Conservation (phyloP, 2,797 vertebrate genomes). For the Spinibarbus caldwelli region DNA sequence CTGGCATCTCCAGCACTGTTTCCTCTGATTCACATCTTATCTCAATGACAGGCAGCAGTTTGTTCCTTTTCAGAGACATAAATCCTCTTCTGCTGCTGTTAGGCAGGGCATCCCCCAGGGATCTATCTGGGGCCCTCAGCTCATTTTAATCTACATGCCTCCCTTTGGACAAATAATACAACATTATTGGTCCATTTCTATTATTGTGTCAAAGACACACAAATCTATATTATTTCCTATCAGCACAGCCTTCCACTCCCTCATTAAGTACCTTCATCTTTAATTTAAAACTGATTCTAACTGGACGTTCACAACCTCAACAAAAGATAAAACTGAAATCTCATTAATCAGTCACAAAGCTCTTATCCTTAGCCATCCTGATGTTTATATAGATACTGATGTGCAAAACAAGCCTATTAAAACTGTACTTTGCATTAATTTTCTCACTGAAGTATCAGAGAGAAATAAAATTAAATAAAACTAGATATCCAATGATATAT, state of each 20-base stretch:
- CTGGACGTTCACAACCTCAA: slow-evolving; percentile 5
- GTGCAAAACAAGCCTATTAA: neutral
- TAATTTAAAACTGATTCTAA: slow-evolving; percentile 1
- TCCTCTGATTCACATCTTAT: slow-evolving; percentile 26
- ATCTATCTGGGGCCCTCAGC: neutral
- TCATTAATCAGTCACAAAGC: slow-evolving; percentile 20
- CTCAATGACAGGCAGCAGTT: slow-evolving; percentile 9
- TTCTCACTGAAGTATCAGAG: neutral
- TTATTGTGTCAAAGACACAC: neutral
- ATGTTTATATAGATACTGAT: slow-evolving; percentile 6
- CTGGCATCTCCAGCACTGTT: slow-evolving; percentile 16
- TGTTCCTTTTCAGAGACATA: slow-evolving; percentile 32
- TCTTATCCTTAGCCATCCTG: neutral
- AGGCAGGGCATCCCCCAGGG: neutral
- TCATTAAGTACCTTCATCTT: neutral
- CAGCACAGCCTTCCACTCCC: neutral
- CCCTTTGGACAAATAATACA: slow-evolving; percentile 15
- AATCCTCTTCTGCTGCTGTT: neutral
- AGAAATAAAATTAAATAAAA: neutral
- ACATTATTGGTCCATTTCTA: neutral
- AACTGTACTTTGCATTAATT: neutral
- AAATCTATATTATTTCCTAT: neutral
- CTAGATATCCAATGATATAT: neutral
- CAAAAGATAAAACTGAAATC: slow-evolving; percentile 1
- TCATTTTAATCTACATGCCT: slow-evolving; percentile 5